Conservation (phyloP, 2,888 invertebrate species). For the Limenitis camilla region DNA sequence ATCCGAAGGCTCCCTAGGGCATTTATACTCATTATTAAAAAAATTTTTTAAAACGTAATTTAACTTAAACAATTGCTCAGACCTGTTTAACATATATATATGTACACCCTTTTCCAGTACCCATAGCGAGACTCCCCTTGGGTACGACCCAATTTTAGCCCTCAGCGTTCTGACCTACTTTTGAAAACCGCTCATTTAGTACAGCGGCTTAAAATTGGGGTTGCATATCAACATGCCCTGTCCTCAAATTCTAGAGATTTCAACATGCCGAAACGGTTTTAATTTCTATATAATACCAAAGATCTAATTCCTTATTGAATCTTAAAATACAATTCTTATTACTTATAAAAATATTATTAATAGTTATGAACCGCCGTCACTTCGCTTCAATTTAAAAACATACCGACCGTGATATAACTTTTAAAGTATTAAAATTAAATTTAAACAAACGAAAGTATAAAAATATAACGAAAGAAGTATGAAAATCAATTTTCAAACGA, state of each 20-base stretch:
- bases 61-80: constrained; percentile 12
- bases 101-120: constrained; percentile 26
- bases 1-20: not conserved
- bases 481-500: too few relatives aligned
- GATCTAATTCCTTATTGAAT: too few relatives aligned
- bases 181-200: constrained; percentile 59
- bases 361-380: too few relatives aligned
- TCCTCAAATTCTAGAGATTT: constrained; percentile 30
- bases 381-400: too few relatives aligned
- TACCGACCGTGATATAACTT: too few relatives aligned
- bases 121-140: constrained; percentile 39
- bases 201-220: constrained; percentile 64
- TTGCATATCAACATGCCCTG: constrained; percentile 60
- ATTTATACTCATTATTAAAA: not conserved
- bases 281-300: not conserved
- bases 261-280: constrained; percentile 27
- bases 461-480: too few relatives aligned
- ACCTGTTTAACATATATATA: not conserved
- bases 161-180: constrained; percentile 66
- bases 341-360: too few relatives aligned
- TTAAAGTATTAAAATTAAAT: too few relatives aligned
- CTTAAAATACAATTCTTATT: too few relatives aligned
- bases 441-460: too few relatives aligned
- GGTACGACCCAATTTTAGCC: constrained; percentile 67
- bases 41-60: constrained; percentile 9